Conservation (phyloP, 2,113 vertebrate species). For the Plectropomus leopardus region DNA sequence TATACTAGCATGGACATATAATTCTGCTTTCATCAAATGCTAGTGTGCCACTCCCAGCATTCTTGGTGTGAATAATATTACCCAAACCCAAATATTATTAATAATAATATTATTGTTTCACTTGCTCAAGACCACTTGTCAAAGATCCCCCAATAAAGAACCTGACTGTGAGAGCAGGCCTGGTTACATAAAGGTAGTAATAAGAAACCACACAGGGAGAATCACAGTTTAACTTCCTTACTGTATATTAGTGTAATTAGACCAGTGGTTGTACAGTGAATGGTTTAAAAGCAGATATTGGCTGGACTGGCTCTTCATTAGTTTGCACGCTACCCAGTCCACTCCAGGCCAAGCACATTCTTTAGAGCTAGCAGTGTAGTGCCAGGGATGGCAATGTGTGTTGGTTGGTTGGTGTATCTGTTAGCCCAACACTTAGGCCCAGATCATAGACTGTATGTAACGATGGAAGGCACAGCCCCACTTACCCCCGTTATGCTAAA, state of each 20-base stretch:
- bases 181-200: constrained; percentile 50
- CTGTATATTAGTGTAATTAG: constrained; percentile 36
- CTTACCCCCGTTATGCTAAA: too few species aligned
- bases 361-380: background rate
- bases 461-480: too few species aligned
- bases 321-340: background rate
- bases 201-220: constrained; percentile 27
- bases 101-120: too few species aligned
- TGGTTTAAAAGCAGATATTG: constrained; percentile 10
- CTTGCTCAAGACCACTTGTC: background rate
- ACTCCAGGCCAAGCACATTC: background rate
- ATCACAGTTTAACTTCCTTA: constrained; percentile 54
- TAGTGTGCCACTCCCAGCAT: background rate
- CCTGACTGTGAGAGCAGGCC: background rate
- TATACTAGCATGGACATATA: background rate
- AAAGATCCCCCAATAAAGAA: background rate
- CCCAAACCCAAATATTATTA: too few species aligned
- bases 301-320: background rate
- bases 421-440: too few species aligned
- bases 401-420: background rate
- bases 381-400: background rate
- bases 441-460: too few species aligned
- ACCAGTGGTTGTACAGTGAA: constrained; percentile 11
- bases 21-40: background rate
- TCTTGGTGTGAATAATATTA: background rate